Conservation (phyloP, 2,888 invertebrate species). For the Ceriagrion tenellum region DNA sequence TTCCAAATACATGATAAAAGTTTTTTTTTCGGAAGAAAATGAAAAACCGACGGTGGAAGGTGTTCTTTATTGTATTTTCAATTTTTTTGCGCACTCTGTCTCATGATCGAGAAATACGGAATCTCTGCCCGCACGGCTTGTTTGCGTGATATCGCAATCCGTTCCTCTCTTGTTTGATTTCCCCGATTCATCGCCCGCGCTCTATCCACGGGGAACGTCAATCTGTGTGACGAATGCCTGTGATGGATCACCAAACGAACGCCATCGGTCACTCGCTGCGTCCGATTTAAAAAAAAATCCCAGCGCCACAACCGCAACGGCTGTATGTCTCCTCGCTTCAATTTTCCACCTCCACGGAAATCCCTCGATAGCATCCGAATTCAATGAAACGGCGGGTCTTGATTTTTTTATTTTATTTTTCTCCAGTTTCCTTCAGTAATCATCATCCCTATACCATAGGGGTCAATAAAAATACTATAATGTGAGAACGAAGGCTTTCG, state of each 20-base stretch:
- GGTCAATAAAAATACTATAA: no score
- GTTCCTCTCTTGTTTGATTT: slow-evolving; percentile 56
- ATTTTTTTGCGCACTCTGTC: neutral
- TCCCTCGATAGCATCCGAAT: neutral
- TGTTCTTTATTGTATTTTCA: neutral
- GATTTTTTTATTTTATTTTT: no score
- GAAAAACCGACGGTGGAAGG: neutral
- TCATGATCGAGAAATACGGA: slow-evolving; percentile 14
- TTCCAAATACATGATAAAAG: no score
- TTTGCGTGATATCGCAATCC: slow-evolving; percentile 53
- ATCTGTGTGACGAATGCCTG: slow-evolving; percentile 65
- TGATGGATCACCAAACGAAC: slow-evolving; percentile 53
- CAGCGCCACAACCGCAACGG: neutral
- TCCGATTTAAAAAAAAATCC: slow-evolving; percentile 42
- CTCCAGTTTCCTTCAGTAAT: no score
- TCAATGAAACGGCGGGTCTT: neutral
- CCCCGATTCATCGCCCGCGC: slow-evolving; percentile 47
- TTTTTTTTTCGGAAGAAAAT: no score
- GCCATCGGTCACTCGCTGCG: slow-evolving; percentile 53
- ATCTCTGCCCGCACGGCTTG: neutral
- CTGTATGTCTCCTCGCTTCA: neutral
- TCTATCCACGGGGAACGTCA: slow-evolving; percentile 47
- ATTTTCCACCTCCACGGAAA: neutral
- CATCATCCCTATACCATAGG: no score
- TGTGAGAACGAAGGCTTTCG: no score